Conservation (phyloP, 1,140 invertebrate genomes). For the Zaprionus davidi region DNA sequence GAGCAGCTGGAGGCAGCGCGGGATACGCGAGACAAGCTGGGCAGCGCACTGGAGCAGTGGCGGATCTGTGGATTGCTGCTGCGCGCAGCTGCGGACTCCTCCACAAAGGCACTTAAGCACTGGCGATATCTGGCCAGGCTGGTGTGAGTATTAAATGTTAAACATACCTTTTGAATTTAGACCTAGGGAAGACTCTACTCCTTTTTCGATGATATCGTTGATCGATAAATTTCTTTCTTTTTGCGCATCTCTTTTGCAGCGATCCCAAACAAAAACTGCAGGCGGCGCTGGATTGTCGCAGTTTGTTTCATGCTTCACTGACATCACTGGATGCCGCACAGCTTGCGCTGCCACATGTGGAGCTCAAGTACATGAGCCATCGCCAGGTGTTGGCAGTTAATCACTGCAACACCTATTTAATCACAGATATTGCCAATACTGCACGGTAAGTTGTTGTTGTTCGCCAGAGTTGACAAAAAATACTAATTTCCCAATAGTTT, state of each 20-base stretch:
- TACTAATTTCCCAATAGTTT: conserved; percentile 40
- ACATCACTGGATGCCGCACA: conserved; percentile 78
- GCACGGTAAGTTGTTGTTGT: conserved; percentile 48
- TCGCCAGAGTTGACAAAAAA: neutral
- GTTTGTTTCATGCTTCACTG: conserved; percentile 70
- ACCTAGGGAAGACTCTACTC: neutral
- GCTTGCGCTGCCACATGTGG: conserved; percentile 76
- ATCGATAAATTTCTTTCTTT: neutral
- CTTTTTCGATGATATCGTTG: neutral
- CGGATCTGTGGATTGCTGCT: conserved; percentile 76
- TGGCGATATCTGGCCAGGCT: conserved; percentile 63
- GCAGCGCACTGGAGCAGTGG: conserved; percentile 81
- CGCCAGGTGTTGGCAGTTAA: conserved; percentile 77
- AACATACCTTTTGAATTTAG: neutral
- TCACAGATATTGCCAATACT: conserved; percentile 79
- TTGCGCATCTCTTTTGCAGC: conserved; percentile 31
- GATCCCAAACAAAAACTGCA: conserved; percentile 74
- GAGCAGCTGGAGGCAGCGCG: conserved; percentile 77
- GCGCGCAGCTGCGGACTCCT: conserved; percentile 68
- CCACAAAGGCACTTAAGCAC: conserved; percentile 68
- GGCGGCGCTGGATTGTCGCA: conserved; percentile 70
- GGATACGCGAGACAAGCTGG: conserved; percentile 77
- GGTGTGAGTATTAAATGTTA: conserved; percentile 47
- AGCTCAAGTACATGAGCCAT: conserved; percentile 75
- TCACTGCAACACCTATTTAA: conserved; percentile 77